Evolutionary conservation across 2,113 vertebrate genomes (phyloP).

Genomic region (Boulengeromyrus knoepffleri): DNA sequence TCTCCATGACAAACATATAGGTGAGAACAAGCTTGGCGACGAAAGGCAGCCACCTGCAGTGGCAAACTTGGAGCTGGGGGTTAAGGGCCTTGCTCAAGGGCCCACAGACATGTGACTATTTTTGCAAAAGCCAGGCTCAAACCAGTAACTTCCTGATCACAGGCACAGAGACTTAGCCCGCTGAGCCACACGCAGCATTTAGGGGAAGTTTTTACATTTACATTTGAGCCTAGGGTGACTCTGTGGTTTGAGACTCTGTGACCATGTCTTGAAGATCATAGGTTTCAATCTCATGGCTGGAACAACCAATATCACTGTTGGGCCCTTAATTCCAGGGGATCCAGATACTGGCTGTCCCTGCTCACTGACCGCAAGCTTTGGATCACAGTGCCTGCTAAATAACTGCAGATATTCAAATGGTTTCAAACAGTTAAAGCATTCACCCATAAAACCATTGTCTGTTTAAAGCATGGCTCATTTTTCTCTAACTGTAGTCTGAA

Average conservation of each 20-base stretch:
- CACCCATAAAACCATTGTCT: background rate
- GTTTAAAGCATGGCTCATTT: background rate
- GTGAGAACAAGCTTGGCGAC: background rate
- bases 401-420: background rate
- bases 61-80: background rate
- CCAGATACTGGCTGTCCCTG: background rate
- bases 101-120: background rate
- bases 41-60: background rate
- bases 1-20: background rate
- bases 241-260: background rate
- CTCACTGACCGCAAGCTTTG: background rate
- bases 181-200: background rate
- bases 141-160: background rate
- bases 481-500: background rate
- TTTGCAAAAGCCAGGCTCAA: background rate
- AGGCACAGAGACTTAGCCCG: background rate
- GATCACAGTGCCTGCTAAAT: background rate
- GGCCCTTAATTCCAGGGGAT: background rate
- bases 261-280: no score
- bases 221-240: background rate
- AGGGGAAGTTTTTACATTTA: background rate
- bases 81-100: background rate
- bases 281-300: background rate
- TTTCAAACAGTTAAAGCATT: background rate
- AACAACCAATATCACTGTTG: background rate